phyloP scores from a whole-genome alignment of 2,888 invertebrate species.

The Copidosoma aretas region DNA sequence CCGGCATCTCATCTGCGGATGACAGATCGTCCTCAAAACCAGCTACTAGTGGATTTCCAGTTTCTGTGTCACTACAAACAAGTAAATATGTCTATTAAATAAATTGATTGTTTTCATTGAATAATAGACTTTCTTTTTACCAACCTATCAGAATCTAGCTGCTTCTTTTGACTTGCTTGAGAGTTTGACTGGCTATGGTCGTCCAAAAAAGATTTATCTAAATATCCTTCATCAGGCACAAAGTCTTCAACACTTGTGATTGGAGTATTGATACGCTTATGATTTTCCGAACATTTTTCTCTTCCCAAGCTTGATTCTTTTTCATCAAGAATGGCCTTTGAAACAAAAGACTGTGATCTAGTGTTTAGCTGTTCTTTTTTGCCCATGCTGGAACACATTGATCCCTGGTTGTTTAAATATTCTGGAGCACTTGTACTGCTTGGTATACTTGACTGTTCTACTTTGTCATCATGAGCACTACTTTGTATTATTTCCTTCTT shows the following conservation, averaged over 20 bases:
- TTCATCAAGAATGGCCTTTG: conserved; percentile 56
- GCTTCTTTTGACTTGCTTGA: conserved; percentile 59
- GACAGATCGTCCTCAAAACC: conserved; percentile 85
- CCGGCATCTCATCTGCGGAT: conserved; percentile 67
- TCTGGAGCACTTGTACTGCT: conserved; percentile 26
- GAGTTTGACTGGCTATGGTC: conserved; percentile 65
- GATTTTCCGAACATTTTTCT: conserved; percentile 46
- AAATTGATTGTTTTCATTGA: not conserved
- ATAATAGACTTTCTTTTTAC: conserved; percentile 31
- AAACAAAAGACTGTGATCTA: conserved; percentile 54
- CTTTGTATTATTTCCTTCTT: conserved; percentile 46
- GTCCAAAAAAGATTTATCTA: conserved; percentile 79
- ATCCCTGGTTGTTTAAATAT: conserved; percentile 20
- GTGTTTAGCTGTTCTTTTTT: conserved; percentile 44
- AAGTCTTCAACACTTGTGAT: conserved; percentile 74
- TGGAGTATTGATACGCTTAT: conserved; percentile 44
- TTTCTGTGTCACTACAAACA: conserved; percentile 70
- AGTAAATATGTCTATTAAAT: conserved; percentile 7
- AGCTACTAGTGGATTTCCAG: conserved; percentile 80
- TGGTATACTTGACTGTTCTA: conserved; percentile 10
- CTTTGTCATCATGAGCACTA: conserved; percentile 6
- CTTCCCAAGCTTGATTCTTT: conserved; percentile 53
- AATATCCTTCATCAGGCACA: conserved; percentile 75
- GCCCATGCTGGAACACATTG: conserved; percentile 43
- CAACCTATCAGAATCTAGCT: conserved; percentile 67